Evolutionary conservation across 1,140 invertebrate species (phyloP), one percentile per base, ranked within the genome.

Genomic region (Ostrea edulis): DNA sequence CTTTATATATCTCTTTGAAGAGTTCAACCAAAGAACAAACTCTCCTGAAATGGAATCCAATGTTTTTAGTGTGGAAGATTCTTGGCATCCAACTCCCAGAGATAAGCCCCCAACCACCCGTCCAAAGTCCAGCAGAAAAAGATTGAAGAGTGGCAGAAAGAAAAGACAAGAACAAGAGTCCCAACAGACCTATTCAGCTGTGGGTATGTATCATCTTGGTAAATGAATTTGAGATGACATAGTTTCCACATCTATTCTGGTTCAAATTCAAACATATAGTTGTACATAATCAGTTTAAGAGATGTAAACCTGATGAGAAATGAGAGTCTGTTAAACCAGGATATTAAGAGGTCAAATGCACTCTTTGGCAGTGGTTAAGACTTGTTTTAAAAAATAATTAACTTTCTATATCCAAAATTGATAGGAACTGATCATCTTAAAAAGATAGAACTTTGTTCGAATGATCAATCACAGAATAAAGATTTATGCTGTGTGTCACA

Each of bases 91-190:
- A 62, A 58, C 83, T 35, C 83, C 83, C 8, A 55, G 83, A 62
- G 83, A 85, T 22, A 85, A 85, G 29, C 83, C 83, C 9, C 83
- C 83, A 25, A 85, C 87, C n/a, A 53, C 84, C 2, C 25, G 87
- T 82, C 87, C 87, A 62, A 88, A 88, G 53, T 88, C 87, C 11
- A 85, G 84, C 20, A 86, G 85, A 71, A 82, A 84, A 51, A 44
- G 87, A 55, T 55, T 77, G 29, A 77, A 83, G 29, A 86, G 84
- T 68, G 62, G 54, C 20, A 82, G 85, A 83, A 88, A 85, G 62
- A 84, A 54, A 25, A 77, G 71, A 17, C 55, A 88, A 8, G 86
- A 87, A 20, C 55, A 85, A 25, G 58, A 65, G 14, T 22, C 12
- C 17, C 20, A 62, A 9, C 55, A 44, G 35, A 17, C 35, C 29